phyloP scores from a whole-genome alignment of 1,140 invertebrate species.

The Atta cephalotes region DNA sequence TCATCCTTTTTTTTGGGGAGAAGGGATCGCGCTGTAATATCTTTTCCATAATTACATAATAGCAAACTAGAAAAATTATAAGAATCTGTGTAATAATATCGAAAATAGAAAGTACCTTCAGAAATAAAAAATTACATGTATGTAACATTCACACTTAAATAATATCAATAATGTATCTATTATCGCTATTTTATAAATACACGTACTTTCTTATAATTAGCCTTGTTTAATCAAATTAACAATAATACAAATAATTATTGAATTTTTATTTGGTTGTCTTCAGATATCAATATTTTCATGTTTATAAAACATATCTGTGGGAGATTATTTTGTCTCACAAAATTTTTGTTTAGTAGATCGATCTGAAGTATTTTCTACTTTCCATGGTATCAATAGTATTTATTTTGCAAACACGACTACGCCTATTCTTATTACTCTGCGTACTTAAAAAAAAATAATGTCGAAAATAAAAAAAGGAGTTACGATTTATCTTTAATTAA shows the following conservation, averaged over 20 bases:
- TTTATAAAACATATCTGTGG: slow-evolving; percentile 47
- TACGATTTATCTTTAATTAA: slow-evolving; percentile 74
- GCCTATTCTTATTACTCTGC: slow-evolving; percentile 31
- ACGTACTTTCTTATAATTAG: slow-evolving; percentile 8
- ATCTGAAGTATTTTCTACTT: slow-evolving; percentile 64
- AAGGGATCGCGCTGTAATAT: not conserved
- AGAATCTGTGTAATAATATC: slow-evolving; percentile 9
- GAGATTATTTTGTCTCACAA: slow-evolving; percentile 40
- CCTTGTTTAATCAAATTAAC: slow-evolving; percentile 22
- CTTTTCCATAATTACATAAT: not conserved
- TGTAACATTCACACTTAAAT: not conserved
- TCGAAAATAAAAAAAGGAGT: slow-evolving; percentile 65
- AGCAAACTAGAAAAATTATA: not conserved
- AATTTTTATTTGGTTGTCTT: slow-evolving; percentile 55
- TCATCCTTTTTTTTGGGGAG: not conserved
- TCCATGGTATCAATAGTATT: slow-evolving; percentile 41
- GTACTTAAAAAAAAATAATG: slow-evolving; percentile 40
- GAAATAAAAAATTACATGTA: slow-evolving; percentile 41
- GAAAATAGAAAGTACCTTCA: slow-evolving; percentile 63
- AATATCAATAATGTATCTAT: slow-evolving; percentile 15
- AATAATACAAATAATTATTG: slow-evolving; percentile 38
- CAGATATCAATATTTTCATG: slow-evolving; percentile 52
- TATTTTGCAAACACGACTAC: slow-evolving; percentile 36
- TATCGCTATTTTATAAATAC: not conserved
- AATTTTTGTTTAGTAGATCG: slow-evolving; percentile 21